Evolutionary conservation across 2,797 vertebrate species (phyloP), one percentile per base, ranked within the genome.

Genomic region (Emydoidea blandingii): DNA sequence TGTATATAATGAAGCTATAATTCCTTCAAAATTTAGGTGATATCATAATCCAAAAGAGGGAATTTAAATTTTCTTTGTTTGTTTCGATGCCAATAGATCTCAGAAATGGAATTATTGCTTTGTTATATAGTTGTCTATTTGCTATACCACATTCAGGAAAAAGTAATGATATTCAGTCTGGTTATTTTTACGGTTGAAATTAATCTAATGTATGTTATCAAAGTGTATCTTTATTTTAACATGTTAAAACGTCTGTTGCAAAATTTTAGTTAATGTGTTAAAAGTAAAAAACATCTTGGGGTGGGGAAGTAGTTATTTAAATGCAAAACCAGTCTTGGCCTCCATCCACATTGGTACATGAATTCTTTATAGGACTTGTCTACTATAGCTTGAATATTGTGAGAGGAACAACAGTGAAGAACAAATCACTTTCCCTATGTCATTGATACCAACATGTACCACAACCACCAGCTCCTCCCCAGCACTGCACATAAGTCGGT

Each of bases 351-450:
- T 37, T 79, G 47, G 31, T 29, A 2, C 11, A 29, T 0, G 1
- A 89, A 79, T 1, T 1, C 37, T 1, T 8, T 7, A 29, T 23
- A 31, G 87, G 79, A 53, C 89, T 88, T 41, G 37, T 91, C 79
- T 34, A 34, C 59, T 4, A 0, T 47, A 14, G 0, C 27, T 4
- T 83, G 81, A 52, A 57, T 52, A 79, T 27, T 37, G 19, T 62
- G 44, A 19, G 68, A 0, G 23, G 47, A 18, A 0, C 14, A 3
- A 0, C 78, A 12, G 16, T 37, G 8, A 76, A 44, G 37, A 44
- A 44, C 91, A 84, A 87, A 68, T 68, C 62, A 1, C 53, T 78
- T 5, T 5, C 1, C 0, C 1, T 12, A 47, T 2, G 1, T 44
- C 0, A 3, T 6, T 54, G 41, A 10, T 65, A 53, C 19, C 52